Conservation (phyloP, 2,113 vertebrate genomes). For the Prolemur simus region DNA sequence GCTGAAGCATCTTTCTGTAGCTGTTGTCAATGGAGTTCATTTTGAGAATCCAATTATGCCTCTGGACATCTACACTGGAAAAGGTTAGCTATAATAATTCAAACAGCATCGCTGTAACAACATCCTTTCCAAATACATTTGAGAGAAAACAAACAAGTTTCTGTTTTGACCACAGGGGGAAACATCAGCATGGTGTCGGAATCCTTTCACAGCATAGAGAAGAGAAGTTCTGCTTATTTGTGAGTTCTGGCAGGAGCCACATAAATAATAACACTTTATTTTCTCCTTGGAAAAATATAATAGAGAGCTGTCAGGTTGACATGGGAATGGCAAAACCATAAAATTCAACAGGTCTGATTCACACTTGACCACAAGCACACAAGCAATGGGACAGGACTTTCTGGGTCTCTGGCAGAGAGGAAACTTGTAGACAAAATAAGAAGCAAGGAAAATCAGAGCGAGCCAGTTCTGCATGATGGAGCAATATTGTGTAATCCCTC, state of each 20-base stretch:
- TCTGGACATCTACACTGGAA: conserved; percentile 6
- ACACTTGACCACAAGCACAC: background rate
- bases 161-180: conserved; percentile 27
- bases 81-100: conserved; percentile 52
- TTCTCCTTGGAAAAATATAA: conserved; percentile 19
- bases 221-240: background rate
- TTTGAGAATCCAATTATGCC: conserved; percentile 46
- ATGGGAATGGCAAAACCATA: background rate
- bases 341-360: conserved; percentile 7
- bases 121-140: conserved; percentile 38
- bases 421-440: background rate
- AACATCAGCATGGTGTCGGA: background rate
- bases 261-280: conserved; percentile 14
- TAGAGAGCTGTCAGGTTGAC: background rate
- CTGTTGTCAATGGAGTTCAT: background rate
- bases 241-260: background rate
- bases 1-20: background rate
- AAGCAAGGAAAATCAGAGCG: background rate
- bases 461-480: background rate
- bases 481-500: background rate
- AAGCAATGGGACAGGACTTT: background rate
- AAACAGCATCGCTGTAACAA: conserved; percentile 6
- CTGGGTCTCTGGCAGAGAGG: background rate
- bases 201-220: background rate
- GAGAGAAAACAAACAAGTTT: conserved; percentile 57